Base-by-base conservation (phyloP, 2,888 invertebrate species). In the Alloscopus bannaensis region DNA sequence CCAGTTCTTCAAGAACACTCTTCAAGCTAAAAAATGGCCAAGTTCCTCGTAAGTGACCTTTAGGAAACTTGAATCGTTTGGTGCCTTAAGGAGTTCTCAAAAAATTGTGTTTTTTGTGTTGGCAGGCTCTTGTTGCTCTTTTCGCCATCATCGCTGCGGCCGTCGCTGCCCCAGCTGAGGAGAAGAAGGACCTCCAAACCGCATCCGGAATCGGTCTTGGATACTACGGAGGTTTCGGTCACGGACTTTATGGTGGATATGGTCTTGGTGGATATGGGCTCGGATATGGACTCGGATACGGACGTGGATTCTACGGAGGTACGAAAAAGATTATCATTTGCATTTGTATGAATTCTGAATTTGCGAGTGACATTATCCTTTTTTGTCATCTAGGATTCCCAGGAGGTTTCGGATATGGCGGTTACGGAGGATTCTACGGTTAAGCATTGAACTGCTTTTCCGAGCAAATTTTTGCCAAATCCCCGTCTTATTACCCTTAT, bases 151-250 rank as follows among this genome's bases (percentile, higher is more conserved):
- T 79, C 70, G 82, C 82, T 36, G 47, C 72, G n/a, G 76, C 84
- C n/a, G 36, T 81, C 60, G 82, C 81, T 71, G 77, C 83, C 42
- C 80, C 81, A 24, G 81, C 80, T 62, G 82, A 79, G 16, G 78
- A 78, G 20, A 82, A 81, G 68, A 80, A 83, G 62, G 80, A 77
- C 40, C 81, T 84, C 59, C 78, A 84, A 47, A 80, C 84, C 28
- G 84, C 81, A 29, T 72, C 71, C 18, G 73, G 70, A 59, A 64
- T 81, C 28, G 80, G 80, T 36, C 28, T 73, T 0, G 83, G 80
- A 26, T 81, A 78, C 31, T 77, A 70, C 55, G 68, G 68, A 24
- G 28, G 18, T 24, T 31, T 57, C 16, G 77, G 77, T 18, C 47
- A 69, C 18, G 76, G 77, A 3, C 50, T 68, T n/a, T 62, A 50